phyloP scores from a whole-genome alignment of 2,797 vertebrate species.

The Podargus strigoides region DNA sequence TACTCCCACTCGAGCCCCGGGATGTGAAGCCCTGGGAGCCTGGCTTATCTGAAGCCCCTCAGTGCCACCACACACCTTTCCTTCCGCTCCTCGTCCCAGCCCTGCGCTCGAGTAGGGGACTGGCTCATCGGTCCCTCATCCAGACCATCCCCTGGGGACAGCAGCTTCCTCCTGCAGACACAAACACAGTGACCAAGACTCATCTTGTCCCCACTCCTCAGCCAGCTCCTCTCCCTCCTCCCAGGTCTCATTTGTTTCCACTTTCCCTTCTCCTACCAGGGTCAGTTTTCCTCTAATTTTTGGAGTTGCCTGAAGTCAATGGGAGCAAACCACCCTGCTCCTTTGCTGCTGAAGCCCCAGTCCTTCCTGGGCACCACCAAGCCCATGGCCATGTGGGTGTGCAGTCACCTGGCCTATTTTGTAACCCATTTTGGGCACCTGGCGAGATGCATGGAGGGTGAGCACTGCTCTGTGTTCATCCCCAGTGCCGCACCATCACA shows the following conservation, averaged over 20 bases:
- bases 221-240: background rate
- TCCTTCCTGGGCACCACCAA: background rate
- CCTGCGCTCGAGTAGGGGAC: slow-evolving; percentile 66
- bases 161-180: slow-evolving; percentile 39
- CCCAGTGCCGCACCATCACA: background rate
- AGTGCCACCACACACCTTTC: background rate
- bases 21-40: background rate
- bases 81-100: background rate
- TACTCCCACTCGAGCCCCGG: background rate
- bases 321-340: background rate
- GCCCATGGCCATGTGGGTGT: too few relatives aligned
- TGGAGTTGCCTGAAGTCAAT: background rate
- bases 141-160: slow-evolving; percentile 54
- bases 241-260: background rate
- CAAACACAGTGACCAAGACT: rapidly evolving
- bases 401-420: background rate
- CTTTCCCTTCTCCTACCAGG: background rate
- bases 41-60: rapidly evolving
- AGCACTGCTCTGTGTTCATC: background rate
- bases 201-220: background rate
- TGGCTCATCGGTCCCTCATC: slow-evolving; percentile 53
- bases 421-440: background rate
- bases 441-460: rapidly evolving
- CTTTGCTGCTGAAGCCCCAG: background rate
- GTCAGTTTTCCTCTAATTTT: background rate